These are phyloP conservation scores for Cebuella pygmaea DNA, from an alignment of 2,797 vertebrate genomes.

Conservation along the genomic window DNA sequence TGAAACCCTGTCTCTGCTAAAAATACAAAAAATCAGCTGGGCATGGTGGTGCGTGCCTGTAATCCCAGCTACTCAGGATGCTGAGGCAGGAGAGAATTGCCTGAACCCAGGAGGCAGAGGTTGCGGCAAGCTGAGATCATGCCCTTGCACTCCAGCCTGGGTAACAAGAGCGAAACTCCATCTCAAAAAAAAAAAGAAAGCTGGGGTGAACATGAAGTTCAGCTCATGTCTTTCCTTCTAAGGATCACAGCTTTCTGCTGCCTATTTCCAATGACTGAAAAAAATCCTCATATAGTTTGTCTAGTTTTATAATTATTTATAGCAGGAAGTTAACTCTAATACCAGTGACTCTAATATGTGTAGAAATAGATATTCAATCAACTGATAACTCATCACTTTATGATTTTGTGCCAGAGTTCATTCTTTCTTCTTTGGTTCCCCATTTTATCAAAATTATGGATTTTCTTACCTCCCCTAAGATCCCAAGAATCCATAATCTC, in stretches of 20 bases:
- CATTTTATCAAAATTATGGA: neutral
- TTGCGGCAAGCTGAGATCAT: too few species aligned
- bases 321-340: neutral
- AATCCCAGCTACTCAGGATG: too few species aligned
- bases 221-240: neutral
- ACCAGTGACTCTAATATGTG: neutral
- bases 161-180: too few species aligned
- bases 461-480: neutral
- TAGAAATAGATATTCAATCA: neutral
- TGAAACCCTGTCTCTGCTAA: too few species aligned
- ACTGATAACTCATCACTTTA: neutral
- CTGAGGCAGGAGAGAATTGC: too few species aligned
- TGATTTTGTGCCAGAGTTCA: neutral
- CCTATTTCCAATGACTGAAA: neutral
- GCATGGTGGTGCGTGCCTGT: too few species aligned
- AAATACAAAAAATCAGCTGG: too few species aligned
- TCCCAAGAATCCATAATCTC: neutral
- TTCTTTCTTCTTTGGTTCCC: neutral
- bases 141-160: too few species aligned
- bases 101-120: too few species aligned
- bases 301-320: neutral
- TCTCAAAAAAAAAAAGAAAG: neutral
- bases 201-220: neutral
- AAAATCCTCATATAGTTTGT: neutral
- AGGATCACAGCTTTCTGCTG: neutral